phyloP scores from a whole-genome alignment of 2,113 vertebrate genomes.

The Leptodactylus fuscus region DNA sequence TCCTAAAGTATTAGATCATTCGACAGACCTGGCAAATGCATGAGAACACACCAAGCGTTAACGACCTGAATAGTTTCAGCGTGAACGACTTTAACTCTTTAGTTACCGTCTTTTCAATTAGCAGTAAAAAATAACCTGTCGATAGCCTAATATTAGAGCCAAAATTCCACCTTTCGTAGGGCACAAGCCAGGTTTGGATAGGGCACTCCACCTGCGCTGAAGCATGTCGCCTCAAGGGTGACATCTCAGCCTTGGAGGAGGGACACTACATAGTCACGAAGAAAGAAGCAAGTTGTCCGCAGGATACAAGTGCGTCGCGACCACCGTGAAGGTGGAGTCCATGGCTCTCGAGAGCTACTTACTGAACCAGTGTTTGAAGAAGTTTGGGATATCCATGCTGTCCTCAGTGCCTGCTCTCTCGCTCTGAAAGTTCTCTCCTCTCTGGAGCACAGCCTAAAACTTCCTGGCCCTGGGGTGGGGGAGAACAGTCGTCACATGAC shows the following conservation, averaged over 20 bases:
- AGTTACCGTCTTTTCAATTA: too few species aligned
- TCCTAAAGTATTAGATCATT: background rate
- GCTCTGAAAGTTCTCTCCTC: background rate
- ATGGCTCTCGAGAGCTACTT: constrained; percentile 11
- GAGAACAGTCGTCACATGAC: constrained; percentile 47
- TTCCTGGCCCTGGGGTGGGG: constrained; percentile 46
- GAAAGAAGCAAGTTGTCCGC: background rate
- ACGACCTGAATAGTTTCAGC: background rate
- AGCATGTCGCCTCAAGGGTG: background rate
- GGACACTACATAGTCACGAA: background rate
- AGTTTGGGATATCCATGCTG: constrained; percentile 57
- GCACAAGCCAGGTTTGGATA: too few species aligned
- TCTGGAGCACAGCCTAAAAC: constrained; percentile 23
- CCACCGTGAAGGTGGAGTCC: background rate
- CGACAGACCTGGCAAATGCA: background rate
- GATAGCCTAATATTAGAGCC: background rate
- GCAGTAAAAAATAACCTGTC: too few species aligned
- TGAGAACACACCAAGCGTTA: background rate
- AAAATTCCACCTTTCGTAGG: background rate
- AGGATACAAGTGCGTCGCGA: background rate
- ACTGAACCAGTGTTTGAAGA: constrained; percentile 61
- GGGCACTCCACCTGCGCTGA: background rate
- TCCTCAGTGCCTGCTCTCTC: constrained; percentile 1
- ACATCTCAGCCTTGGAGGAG: constrained; percentile 5
- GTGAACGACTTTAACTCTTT: background rate